Evolutionary conservation across 35 echinoderm and acorn worm genomes (phyloP), one percentile per base, ranked within the genome.

Genomic region (Apostichopus japonicus): DNA sequence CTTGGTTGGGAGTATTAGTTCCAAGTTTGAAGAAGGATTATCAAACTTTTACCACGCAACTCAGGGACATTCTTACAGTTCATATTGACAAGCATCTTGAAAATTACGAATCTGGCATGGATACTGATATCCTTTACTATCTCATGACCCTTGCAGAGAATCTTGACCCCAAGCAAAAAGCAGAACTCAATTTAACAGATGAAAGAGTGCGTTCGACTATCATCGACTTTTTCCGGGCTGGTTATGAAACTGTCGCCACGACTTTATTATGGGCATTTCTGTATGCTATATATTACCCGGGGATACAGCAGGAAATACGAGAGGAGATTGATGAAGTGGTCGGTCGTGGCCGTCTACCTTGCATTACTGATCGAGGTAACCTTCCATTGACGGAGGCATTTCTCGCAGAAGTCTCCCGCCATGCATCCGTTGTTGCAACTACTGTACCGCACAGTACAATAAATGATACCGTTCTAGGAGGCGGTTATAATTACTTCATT

Each of bases 111-210:
- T n/a, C 54, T 11, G 94, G 72, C 25, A 91, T 86, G 2, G 92
- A 95, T 22, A 87, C 56, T 15, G 90, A 98, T 53, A 96, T 98
- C 17, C 54, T 94, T 4, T 95, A 98, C 65, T 90, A 98, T 90
- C 91, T 98, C 5, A 76, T 95, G 23, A 94, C 92, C 8, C 80
- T 92, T 5, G 57, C 22, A n/a, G 87, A 91, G 10, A 59, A 59
- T 27, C 79, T 71, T 15, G 84, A 92, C 53, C 70, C 33, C 19
- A 24, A 76, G 24, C 84, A 98, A 65, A 86, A 56, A 14, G 87
- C 88, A 84, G 53, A 78, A 65, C 3, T 67, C 0, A 75, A 82
- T n/a, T 24, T 98, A 7, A 90, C 90, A 6, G 94, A 94, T 8
- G 90, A 86, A 22, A 56, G 25, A 16, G 57, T 98, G 19, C 23